A percentile compares a stretch with the other conserved stretches of the same genome.
Conservation (phyloP, 1,140 invertebrate genomes). For the Laupala kohalensis region DNA sequence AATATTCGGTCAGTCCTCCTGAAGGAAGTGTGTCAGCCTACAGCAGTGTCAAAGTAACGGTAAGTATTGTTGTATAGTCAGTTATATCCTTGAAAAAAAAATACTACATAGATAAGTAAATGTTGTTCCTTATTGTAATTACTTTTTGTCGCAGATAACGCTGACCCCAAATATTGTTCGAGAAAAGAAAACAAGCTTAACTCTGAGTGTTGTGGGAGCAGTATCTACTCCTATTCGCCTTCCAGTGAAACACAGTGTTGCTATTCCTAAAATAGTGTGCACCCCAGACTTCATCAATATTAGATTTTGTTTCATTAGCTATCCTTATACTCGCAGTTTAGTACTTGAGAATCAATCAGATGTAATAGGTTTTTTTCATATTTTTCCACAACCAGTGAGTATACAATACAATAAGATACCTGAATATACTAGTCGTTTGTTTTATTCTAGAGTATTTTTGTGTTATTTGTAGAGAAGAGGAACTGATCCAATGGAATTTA, state of each 20-base stretch:
- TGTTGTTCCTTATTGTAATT: neutral
- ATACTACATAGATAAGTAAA: too few relatives aligned
- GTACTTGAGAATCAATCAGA: conserved; percentile 23
- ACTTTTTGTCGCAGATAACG: conserved; percentile 17
- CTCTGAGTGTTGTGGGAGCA: conserved; percentile 22
- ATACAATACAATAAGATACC: neutral
- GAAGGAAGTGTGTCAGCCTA: conserved; percentile 14
- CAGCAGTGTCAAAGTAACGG: neutral
- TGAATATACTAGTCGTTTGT: neutral
- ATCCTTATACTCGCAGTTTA: conserved; percentile 20
- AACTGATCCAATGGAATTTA: conserved; percentile 18
- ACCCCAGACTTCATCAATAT: conserved; percentile 21
- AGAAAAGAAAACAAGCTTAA: conserved; percentile 15
- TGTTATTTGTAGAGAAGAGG: conserved; percentile 16
- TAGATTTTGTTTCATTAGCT: conserved; percentile 25
- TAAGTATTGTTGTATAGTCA: neutral
- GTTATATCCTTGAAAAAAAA: neutral
- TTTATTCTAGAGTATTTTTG: neutral
- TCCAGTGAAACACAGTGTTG: conserved; percentile 20
- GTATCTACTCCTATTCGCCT: conserved; percentile 21
- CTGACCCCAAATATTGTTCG: conserved; percentile 23
- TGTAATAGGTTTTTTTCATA: conserved; percentile 25
- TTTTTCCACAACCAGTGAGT: conserved; percentile 24
- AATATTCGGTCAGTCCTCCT: conserved; percentile 23
- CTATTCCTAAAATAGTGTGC: conserved; percentile 19